Conservation (phyloP, 2,888 invertebrate genomes). For the Pseudococcus viburni region DNA sequence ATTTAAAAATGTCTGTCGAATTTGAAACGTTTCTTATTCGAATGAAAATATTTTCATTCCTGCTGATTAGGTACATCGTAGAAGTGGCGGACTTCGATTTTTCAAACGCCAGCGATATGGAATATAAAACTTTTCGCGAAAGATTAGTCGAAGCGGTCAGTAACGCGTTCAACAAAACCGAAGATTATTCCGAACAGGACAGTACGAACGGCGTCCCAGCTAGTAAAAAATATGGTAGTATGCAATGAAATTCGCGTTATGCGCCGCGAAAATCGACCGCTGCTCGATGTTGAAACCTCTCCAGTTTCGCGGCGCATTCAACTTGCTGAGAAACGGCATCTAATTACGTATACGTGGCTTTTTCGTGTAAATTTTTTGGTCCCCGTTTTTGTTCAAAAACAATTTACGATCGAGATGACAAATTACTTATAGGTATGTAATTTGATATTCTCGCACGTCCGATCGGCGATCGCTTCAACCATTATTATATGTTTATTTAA, state of each 20-base stretch:
- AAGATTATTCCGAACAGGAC: constrained; percentile 69
- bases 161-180: constrained; percentile 73
- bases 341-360: neutral
- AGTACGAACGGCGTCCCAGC: constrained; percentile 66
- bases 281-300: constrained; percentile 43
- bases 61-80: constrained; percentile 63
- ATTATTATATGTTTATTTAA: too few species aligned
- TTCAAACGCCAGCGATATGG: constrained; percentile 78
- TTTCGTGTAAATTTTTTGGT: neutral
- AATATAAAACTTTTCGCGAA: constrained; percentile 89
- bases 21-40: neutral
- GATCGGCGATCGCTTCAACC: too few species aligned
- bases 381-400: too few species aligned
- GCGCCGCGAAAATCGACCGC: constrained; percentile 42
- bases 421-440: too few species aligned
- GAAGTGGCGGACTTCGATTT: constrained; percentile 87
- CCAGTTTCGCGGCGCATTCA: constrained; percentile 46
- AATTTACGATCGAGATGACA: too few species aligned
- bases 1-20: constrained; percentile 67
- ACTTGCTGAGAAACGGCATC: neutral
- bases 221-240: constrained; percentile 70
- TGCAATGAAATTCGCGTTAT: constrained; percentile 69
- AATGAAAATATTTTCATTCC: neutral
- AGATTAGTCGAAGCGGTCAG: constrained; percentile 84
- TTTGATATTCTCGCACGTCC: too few species aligned